Evolutionary conservation across 2,797 vertebrate species (phyloP).

Genomic region (Labeo calbasu): DNA sequence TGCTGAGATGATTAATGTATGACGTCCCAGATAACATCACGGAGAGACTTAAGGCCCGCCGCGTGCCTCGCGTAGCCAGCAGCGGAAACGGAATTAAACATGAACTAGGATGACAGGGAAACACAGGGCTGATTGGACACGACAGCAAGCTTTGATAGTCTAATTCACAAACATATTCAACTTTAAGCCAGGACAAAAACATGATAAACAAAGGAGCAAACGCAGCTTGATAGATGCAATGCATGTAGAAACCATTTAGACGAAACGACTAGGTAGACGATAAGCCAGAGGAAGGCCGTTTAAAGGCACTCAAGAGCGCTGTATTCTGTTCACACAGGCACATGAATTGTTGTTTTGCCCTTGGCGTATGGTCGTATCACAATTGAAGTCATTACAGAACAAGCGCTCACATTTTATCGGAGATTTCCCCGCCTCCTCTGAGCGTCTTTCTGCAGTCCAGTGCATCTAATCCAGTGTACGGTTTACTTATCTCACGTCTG

Average conservation of each 20-base stretch:
- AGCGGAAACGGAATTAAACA: constrained; percentile 50
- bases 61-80: constrained; percentile 32
- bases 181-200: constrained; percentile 39
- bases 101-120: constrained; percentile 42
- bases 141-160: constrained; percentile 54
- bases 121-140: constrained; percentile 40
- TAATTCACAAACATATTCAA: constrained; percentile 32
- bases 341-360: constrained; percentile 33
- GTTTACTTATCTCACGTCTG: constrained; percentile 24
- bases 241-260: constrained; percentile 20
- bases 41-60: constrained; percentile 24
- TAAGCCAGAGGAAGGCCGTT: constrained; percentile 41
- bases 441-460: constrained; percentile 20
- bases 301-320: neutral
- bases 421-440: neutral
- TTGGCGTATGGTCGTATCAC: constrained; percentile 22
- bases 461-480: constrained; percentile 29
- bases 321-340: constrained; percentile 26
- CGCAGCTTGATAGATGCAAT: constrained; percentile 1
- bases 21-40: constrained; percentile 70
- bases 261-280: neutral
- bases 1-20: constrained; percentile 76
- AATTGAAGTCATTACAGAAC: constrained; percentile 33
- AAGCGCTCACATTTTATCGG: constrained; percentile 13
- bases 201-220: constrained; percentile 30